Evolutionary conservation across 1,140 invertebrate genomes (phyloP).

Genomic region (Drosophila baimaii): DNA sequence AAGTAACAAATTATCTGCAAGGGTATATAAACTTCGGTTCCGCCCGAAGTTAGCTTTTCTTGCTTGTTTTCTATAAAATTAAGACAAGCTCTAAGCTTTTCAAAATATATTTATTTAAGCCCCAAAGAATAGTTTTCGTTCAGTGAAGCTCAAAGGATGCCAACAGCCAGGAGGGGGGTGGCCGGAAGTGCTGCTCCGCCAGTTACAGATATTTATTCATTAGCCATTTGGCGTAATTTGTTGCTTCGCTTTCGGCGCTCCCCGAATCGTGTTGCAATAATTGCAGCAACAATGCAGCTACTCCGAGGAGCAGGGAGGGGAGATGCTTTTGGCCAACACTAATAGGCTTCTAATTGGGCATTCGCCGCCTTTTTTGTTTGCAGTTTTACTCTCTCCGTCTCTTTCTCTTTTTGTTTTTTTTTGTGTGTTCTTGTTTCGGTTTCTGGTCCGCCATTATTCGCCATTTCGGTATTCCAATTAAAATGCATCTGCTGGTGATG

Average conservation of each 20-base stretch:
- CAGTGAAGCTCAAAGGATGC: background rate
- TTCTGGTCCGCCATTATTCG: constrained; percentile 14
- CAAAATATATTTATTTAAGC: background rate
- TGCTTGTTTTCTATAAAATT: background rate
- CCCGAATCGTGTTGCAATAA: constrained; percentile 40
- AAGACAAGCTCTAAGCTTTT: fast-evolving
- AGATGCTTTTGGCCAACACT: constrained; percentile 25
- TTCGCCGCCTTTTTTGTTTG: constrained; percentile 41
- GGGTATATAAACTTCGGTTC: too few relatives aligned
- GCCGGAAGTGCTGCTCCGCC: background rate
- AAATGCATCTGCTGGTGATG: constrained; percentile 66
- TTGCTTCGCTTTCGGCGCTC: constrained; percentile 46
- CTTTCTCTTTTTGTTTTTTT: background rate
- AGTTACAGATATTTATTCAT: constrained; percentile 70
- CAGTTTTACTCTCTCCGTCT: background rate
- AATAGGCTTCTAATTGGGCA: constrained; percentile 77
- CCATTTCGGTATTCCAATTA: constrained; percentile 70
- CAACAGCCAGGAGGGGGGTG: background rate
- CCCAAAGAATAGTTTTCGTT: background rate
- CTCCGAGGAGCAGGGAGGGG: background rate
- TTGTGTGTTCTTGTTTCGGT: constrained; percentile 18
- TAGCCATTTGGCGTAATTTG: constrained; percentile 68
- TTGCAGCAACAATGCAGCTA: constrained; percentile 29
- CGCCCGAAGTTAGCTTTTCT: too few relatives aligned
- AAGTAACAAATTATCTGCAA: too few relatives aligned